These are phyloP conservation scores for Leuctra nigra DNA, from an alignment of 2,888 invertebrate species.

Conservation along the genomic window DNA sequence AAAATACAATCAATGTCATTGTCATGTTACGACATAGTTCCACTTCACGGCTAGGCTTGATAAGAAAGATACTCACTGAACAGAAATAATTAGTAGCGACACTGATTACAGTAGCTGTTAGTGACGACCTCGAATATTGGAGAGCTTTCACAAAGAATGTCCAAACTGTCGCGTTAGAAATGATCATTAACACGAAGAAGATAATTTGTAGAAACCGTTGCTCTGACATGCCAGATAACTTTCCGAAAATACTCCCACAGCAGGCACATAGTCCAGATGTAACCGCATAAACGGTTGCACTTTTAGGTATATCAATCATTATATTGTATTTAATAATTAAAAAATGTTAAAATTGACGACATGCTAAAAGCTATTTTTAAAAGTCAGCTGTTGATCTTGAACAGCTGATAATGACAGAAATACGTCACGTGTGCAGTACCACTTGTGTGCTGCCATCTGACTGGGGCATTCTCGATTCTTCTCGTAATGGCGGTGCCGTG, in stretches of 20 bases:
- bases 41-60: too few relatives aligned
- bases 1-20: conserved; percentile 1
- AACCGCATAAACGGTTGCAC: conserved; percentile 18
- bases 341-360: too few relatives aligned
- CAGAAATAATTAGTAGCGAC: conserved; percentile 56
- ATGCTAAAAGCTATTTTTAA: too few relatives aligned
- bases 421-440: too few relatives aligned
- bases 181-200: conserved; percentile 48
- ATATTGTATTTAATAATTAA: too few relatives aligned
- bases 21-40: too few relatives aligned
- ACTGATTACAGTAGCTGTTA: conserved; percentile 55
- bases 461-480: not conserved
- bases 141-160: conserved; percentile 56
- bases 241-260: conserved; percentile 56
- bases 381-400: too few relatives aligned
- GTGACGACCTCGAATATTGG: conserved; percentile 51
- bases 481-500: not conserved
- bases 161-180: conserved; percentile 53
- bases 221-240: conserved; percentile 47
- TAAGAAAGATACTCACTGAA: conserved; percentile 43
- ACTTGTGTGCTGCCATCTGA: conserved; percentile 7
- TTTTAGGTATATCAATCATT: conserved; percentile 10
- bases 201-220: conserved; percentile 33
- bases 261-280: conserved; percentile 53
- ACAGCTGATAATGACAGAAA: too few relatives aligned